phyloP scores from a whole-genome alignment of 2,113 vertebrate genomes.

The Calidris pygmaea region DNA sequence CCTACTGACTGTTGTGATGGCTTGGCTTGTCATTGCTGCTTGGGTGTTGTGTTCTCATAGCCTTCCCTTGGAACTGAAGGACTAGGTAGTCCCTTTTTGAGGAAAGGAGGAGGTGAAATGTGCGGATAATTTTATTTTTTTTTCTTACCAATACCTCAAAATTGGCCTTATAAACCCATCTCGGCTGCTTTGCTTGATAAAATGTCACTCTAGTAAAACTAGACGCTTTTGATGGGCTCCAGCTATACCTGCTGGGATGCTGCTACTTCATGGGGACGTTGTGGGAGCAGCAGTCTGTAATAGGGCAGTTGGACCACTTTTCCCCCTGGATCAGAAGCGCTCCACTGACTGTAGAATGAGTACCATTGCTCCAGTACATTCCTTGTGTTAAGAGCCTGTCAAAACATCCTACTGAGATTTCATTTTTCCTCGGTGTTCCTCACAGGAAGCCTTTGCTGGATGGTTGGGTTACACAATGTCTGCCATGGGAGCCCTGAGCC shows the following conservation, averaged over 20 bases:
- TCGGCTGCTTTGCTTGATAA: not conserved
- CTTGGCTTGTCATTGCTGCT: not conserved
- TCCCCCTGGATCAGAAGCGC: not conserved
- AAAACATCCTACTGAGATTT: not conserved
- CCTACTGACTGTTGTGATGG: too few species aligned
- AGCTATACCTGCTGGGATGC: not conserved
- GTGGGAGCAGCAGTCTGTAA: not conserved
- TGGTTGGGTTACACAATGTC: fast-evolving
- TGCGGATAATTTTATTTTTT: not conserved
- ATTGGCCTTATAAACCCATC: not conserved
- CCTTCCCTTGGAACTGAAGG: not conserved
- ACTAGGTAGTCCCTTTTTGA: not conserved
- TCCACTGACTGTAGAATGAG: not conserved
- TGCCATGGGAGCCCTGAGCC: not conserved
- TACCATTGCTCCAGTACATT: not conserved
- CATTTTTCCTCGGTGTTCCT: not conserved
- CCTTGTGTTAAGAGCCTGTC: not conserved
- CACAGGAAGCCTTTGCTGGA: not conserved
- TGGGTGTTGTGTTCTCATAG: not conserved
- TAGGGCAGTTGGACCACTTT: not conserved
- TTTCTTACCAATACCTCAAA: not conserved
- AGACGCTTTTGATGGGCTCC: not conserved
- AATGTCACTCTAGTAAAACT: not conserved
- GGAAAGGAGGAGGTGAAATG: not conserved
- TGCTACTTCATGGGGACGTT: not conserved